These are phyloP conservation scores for Heliconius ismenius DNA, from an alignment of 2,888 invertebrate species.

Conservation along the genomic window DNA sequence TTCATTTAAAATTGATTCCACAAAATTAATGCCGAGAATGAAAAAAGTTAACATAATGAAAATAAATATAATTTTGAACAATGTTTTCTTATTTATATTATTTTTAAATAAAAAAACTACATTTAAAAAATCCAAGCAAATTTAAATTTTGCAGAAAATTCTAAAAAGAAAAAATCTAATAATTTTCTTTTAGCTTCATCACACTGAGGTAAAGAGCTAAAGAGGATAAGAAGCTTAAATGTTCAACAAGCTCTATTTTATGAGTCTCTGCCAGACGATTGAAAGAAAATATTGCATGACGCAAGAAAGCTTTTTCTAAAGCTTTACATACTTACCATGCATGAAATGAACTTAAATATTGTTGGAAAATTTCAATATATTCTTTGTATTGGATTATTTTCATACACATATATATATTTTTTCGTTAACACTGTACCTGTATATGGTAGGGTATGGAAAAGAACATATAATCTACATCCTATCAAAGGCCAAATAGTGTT, in stretches of 20 bases:
- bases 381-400: neutral
- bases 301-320: slow-evolving; percentile 21
- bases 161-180: neutral
- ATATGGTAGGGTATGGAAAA: too few species aligned
- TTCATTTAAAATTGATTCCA: neutral
- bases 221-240: slow-evolving; percentile 23
- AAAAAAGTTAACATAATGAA: too few species aligned
- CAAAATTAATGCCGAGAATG: neutral
- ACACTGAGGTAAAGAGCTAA: slow-evolving; percentile 21
- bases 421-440: too few species aligned
- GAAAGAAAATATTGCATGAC: slow-evolving; percentile 48
- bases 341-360: slow-evolving; percentile 10
- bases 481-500: too few species aligned
- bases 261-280: slow-evolving; percentile 53
- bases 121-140: neutral
- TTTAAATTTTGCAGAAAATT: neutral
- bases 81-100: too few species aligned
- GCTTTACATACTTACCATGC: neutral
- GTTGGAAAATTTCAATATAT: neutral
- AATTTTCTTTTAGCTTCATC: slow-evolving; percentile 18
- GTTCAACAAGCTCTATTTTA: slow-evolving; percentile 25
- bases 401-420: too few species aligned
- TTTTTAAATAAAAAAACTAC: neutral
- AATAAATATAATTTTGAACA: too few species aligned
- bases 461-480: too few species aligned